phyloP scores from a whole-genome alignment of 2,888 invertebrate genomes.

The Elmis aenea region DNA sequence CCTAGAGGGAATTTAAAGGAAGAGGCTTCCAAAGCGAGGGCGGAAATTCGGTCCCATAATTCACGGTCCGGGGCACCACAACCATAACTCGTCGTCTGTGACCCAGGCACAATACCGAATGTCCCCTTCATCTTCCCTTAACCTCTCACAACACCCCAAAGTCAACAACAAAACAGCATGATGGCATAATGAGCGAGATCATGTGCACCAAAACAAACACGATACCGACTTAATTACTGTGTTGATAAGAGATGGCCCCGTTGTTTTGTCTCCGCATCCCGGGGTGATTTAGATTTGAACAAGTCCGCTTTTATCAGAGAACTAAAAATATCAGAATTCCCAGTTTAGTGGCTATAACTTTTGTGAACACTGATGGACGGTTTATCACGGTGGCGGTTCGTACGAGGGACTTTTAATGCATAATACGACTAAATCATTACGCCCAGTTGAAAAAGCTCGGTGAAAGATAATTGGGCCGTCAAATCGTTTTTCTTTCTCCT shows the following conservation, averaged over 20 bases:
- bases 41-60: constrained; percentile 34
- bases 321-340: no score
- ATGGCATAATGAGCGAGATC: constrained; percentile 21
- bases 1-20: no score
- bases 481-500: no score
- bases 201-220: constrained; percentile 21
- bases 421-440: no score
- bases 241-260: constrained; percentile 14
- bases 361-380: no score
- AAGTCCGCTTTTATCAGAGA: constrained; percentile 1
- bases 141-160: constrained; percentile 9
- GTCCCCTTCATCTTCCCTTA: constrained; percentile 14
- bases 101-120: constrained; percentile 21
- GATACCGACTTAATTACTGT: constrained; percentile 20
- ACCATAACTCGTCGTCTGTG: constrained; percentile 27
- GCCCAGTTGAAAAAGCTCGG: no score
- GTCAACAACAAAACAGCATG: constrained; percentile 16
- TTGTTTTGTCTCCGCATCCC: constrained; percentile 9
- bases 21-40: constrained; percentile 23
- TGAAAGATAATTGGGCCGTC: no score
- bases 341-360: no score
- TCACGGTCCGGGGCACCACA: constrained; percentile 29
- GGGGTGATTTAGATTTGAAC: constrained; percentile 4
- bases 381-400: no score
- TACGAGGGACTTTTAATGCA: no score